Base-by-base conservation (phyloP, 1,140 invertebrate genomes). In the Drosophila sp. region DNA sequence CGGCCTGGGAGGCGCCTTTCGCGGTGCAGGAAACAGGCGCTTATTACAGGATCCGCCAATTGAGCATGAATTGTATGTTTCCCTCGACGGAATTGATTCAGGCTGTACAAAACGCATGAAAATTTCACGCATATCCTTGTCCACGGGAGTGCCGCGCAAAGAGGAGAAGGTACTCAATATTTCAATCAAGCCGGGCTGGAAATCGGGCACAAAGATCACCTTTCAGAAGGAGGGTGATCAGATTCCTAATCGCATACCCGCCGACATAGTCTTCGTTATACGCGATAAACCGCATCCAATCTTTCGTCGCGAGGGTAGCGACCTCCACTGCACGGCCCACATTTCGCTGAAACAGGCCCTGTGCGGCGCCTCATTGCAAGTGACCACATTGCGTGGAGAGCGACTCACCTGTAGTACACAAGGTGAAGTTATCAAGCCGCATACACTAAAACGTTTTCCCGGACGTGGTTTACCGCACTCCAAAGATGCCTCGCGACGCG, bases 101-200 rank as follows among this genome's bases (percentile, higher is more conserved):
- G 97, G 97, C 7, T 97, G 96, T 80, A 95, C 95, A 0, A 99
- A 98, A 91, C 98, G 97, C 90, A 98, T 99, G 97, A 98, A 97
- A 92, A 98, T 99, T 23, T 97, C 96, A 1, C 93, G 96, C 75
- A 95, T 95, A 78, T 95, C 96, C 4, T 76, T 95, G 1, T 93
- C 93, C 66, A 11, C 6, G 5, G 90, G 93, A 1, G 94, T 96
- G 83, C 92, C 94, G 1, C 94, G 94, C 50, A 95, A 96, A 54
- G 96, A 98, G 89, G 96, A 98, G 76, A 99, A 98, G 93, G 95
- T 98, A 33, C 92, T 99, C 0, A 97, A 96, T 0, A 97, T 99
- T 40, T 96, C 95, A 60, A 95, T 99, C 0, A 98, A 98, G 89
- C 97, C 97, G 4, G 98, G 98, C 6, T 99, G 98, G 97, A 98